Conservation (phyloP, 2,797 vertebrate genomes). For the Eleutherodactylus coqui region DNA sequence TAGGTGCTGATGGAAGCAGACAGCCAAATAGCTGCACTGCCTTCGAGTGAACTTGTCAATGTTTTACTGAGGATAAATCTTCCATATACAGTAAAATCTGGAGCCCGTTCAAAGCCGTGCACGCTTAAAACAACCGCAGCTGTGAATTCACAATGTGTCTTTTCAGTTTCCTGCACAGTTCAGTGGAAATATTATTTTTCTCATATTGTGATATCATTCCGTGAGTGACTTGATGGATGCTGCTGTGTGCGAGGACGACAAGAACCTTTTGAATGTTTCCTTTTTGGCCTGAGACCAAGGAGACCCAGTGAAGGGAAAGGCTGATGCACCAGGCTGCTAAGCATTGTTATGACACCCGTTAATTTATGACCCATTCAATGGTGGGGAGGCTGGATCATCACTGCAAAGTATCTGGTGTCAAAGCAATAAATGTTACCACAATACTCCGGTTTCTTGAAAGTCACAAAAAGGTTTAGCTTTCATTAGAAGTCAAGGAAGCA, state of each 20-base stretch:
- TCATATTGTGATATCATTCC: slow-evolving; percentile 27
- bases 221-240: slow-evolving; percentile 32
- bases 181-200: slow-evolving; percentile 47
- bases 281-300: slow-evolving; percentile 67
- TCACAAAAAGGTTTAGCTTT: slow-evolving; percentile 8
- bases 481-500: background rate
- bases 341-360: slow-evolving; percentile 48
- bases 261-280: slow-evolving; percentile 23
- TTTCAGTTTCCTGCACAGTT: slow-evolving; percentile 22
- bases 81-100: slow-evolving; percentile 51
- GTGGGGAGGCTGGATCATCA: background rate
- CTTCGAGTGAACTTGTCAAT: slow-evolving; percentile 51
- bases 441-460: slow-evolving; percentile 1
- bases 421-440: slow-evolving; percentile 10
- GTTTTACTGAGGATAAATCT: slow-evolving; percentile 54
- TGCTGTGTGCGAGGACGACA: background rate
- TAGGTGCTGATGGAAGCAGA: slow-evolving; percentile 54
- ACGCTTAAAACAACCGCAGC: slow-evolving; percentile 13
- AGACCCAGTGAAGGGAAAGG: slow-evolving; percentile 64
- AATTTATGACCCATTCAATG: slow-evolving; percentile 29
- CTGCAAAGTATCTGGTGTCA: slow-evolving; percentile 26
- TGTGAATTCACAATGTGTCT: slow-evolving; percentile 23
- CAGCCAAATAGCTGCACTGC: slow-evolving; percentile 40
- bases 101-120: slow-evolving; percentile 31
- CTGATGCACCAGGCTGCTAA: slow-evolving; percentile 64